phyloP scores from a whole-genome alignment of 2,888 invertebrate genomes.

The Clitarchus hookeri region DNA sequence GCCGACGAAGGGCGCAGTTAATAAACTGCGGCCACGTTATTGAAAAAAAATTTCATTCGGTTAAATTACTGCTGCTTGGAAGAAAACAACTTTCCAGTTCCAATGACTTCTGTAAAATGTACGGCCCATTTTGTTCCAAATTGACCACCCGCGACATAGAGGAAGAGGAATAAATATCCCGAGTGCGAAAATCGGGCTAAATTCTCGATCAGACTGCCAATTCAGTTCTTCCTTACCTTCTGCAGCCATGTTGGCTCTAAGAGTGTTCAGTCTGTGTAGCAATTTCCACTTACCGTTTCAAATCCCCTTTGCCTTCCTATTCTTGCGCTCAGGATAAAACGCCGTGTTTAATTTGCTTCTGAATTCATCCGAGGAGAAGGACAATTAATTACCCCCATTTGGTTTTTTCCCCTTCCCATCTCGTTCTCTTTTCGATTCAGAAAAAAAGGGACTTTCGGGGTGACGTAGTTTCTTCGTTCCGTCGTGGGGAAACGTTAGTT shows the following conservation, averaged over 20 bases:
- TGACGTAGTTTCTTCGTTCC: background rate
- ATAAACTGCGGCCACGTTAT: background rate
- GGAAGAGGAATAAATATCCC: background rate
- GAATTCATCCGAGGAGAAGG: constrained; percentile 6
- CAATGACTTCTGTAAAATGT: background rate
- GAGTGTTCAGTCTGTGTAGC: background rate
- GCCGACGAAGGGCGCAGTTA: background rate
- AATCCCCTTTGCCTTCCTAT: background rate
- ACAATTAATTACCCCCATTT: background rate
- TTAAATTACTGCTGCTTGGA: background rate
- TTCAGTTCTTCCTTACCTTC: background rate
- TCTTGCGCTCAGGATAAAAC: background rate
- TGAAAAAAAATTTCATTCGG: background rate
- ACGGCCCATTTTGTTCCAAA: too few relatives aligned
- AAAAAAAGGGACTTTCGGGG: background rate
- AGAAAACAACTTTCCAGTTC: background rate
- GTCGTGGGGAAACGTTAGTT: background rate
- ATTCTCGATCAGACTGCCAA: background rate
- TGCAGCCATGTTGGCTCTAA: background rate
- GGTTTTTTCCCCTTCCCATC: background rate
- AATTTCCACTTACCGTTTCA: background rate
- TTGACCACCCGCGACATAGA: background rate
- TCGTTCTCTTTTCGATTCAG: background rate
- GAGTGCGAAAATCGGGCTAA: background rate
- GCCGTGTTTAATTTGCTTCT: background rate